These are phyloP conservation scores for Spinus pinus DNA, from an alignment of 2,797 vertebrate species.

Conservation along the genomic window DNA sequence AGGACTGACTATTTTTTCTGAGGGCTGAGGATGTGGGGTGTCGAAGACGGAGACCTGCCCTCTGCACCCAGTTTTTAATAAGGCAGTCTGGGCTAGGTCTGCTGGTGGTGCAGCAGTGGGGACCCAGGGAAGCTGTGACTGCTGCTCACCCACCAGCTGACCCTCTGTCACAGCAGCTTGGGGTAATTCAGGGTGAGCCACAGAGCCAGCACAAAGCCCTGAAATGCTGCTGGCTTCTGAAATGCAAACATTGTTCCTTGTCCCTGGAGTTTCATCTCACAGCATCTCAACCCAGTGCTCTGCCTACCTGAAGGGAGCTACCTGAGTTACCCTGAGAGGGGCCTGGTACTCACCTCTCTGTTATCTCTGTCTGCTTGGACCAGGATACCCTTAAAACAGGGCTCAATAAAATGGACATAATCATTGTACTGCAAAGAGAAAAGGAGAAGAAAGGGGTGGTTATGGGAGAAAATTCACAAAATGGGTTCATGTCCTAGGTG, in stretches of 20 bases:
- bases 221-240: neutral
- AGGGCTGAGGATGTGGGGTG: neutral
- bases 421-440: constrained; percentile 88
- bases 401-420: constrained; percentile 92
- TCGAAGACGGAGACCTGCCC: neutral
- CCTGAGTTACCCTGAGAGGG: neutral
- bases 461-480: neutral
- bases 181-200: neutral
- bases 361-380: constrained; percentile 98
- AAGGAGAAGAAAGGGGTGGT: neutral
- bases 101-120: rapidly evolving
- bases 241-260: neutral
- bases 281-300: neutral
- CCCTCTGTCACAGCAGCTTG: rapidly evolving
- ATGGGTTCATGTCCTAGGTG: rapidly evolving
- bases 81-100: neutral
- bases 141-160: neutral
- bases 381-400: constrained; percentile 93
- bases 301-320: neutral
- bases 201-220: neutral
- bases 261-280: neutral
- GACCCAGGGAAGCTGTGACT: neutral
- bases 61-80: neutral
- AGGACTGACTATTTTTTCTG: neutral
- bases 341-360: constrained; percentile 84